A percentile compares a stretch with the other conserved stretches of the same genome.
These are phyloP conservation scores for Peromyscus eremicus DNA, from an alignment of 2,797 vertebrate species.

Conservation along the genomic window DNA sequence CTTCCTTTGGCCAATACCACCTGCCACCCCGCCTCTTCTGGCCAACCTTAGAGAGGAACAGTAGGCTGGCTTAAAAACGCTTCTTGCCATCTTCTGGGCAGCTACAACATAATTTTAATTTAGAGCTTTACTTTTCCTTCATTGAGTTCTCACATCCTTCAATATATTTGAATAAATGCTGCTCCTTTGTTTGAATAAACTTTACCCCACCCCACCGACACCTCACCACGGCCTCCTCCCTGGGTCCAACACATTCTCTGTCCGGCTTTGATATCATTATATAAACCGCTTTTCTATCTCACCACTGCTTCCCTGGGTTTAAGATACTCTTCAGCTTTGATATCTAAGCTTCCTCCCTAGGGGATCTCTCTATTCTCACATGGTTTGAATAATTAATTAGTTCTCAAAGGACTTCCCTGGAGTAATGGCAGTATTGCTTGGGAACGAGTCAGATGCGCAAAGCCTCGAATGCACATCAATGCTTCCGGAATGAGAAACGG, in stretches of 20 bases:
- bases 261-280: background rate
- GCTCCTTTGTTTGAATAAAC: background rate
- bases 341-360: background rate
- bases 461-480: background rate
- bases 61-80: background rate
- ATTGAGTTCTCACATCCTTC: background rate
- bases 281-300: background rate
- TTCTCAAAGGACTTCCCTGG: background rate
- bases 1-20: background rate
- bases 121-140: background rate
- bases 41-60: background rate
- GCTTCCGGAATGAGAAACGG: background rate
- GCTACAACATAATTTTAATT: background rate
- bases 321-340: background rate
- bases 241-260: background rate
- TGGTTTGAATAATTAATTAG: constrained; percentile 16
- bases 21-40: background rate
- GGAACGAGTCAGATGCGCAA: background rate
- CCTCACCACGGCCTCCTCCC: background rate
- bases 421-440: background rate
- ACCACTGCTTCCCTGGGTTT: background rate
- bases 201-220: background rate
- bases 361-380: background rate
- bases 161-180: background rate
- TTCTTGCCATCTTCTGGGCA: background rate